Conservation (phyloP, 2,113 vertebrate genomes). For the Gallinago undulata region DNA sequence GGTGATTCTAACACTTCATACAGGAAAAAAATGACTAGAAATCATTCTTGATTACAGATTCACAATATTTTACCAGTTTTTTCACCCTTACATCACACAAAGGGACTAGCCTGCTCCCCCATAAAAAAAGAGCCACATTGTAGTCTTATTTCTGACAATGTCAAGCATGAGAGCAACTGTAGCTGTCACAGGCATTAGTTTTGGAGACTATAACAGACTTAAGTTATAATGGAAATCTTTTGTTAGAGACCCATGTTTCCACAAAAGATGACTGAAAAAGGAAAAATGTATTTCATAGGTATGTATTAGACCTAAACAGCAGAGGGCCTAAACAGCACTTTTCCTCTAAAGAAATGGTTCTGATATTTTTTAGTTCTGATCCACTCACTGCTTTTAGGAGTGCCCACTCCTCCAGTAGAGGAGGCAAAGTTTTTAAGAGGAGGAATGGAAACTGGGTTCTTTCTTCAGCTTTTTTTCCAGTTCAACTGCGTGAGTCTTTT, state of each 20-base stretch:
- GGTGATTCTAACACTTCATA: slow-evolving; percentile 1
- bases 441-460: neutral
- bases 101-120: neutral
- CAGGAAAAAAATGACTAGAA: slow-evolving; percentile 13
- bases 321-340: neutral
- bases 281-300: neutral
- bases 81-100: neutral
- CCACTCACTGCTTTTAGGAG: neutral
- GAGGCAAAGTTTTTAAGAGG: neutral
- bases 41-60: neutral
- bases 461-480: neutral
- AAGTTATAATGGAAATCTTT: neutral
- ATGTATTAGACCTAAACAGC: neutral
- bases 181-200: neutral
- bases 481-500: neutral
- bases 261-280: neutral
- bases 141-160: neutral
- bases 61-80: neutral
- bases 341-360: neutral
- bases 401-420: neutral
- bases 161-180: neutral
- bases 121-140: neutral
- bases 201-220: neutral
- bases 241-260: neutral
- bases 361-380: neutral